Base-by-base conservation (phyloP, 2,113 vertebrate species). In the Lates calcarifer region DNA sequence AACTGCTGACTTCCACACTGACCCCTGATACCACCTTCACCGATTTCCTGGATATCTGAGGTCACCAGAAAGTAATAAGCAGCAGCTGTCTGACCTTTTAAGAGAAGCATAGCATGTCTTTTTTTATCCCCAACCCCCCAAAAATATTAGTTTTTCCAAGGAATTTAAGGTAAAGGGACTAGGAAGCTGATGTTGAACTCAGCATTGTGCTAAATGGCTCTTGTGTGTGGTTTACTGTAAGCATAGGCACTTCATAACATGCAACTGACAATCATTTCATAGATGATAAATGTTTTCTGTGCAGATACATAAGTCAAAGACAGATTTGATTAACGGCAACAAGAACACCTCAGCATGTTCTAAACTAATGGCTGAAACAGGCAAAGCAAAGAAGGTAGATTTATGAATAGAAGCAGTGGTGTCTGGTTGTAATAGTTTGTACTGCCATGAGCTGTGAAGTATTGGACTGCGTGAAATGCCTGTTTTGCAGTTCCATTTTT, bases 231-330 rank as follows among this genome's bases (percentile, higher is more conserved):
- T 70, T 56, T 63, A 45, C 31, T 70, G 22, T 84, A 84, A 84
- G 84, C 89, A 79, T 87, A 94, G 93, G 93, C 92, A 94, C 93
- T 94, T 95, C 57, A 89, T 88, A 84, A 84, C 93, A 94, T 95
- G 94, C 93, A 91, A 22, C 28, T 74, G 71, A 77, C 71, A 84
- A 58, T 78, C 81, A 66, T 79, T 60, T 87, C 61, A 86, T 65
- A 75, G 62, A 53, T 31, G 29, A 81, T 79, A 51, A 66, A 73
- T 69, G 60, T 24, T 64, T 26, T 61, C 66, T 76, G 24, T 55
- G 24, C 43, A 68, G 55, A 81, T 68, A 73, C 57, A 70, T 62
- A 58, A 74, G 41, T 81, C 78, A 77, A 69, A 33, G 67, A 75
- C 51, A 74, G 31, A 86, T 67, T 45, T 17, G 53, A 56, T 51